These are phyloP conservation scores for Amiota communis DNA, from an alignment of 2,888 invertebrate species.

Conservation along the genomic window DNA sequence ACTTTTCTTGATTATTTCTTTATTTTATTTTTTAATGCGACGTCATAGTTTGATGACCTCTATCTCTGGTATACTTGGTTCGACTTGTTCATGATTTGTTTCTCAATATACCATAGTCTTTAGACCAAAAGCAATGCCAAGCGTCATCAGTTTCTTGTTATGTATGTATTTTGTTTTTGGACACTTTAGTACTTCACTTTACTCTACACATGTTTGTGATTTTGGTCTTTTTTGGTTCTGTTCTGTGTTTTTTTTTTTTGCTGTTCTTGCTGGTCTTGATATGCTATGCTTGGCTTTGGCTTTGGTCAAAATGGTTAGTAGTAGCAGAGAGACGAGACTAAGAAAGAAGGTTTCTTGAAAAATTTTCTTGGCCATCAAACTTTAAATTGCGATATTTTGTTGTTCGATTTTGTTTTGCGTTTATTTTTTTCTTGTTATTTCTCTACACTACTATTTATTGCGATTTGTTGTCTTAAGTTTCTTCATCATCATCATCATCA, in stretches of 20 bases:
- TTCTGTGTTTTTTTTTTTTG: constrained; percentile 1
- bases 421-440: no score
- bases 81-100: no score
- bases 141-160: constrained; percentile 60
- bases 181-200: not conserved
- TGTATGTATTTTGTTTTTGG: constrained; percentile 2
- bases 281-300: no score
- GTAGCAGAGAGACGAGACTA: no score
- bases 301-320: no score
- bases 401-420: constrained; percentile 29
- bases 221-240: not conserved
- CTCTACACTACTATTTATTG: no score
- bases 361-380: no score
- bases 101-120: no score
- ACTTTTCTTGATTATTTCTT: no score
- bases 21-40: constrained; percentile 35
- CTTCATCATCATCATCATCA: constrained; percentile 34
- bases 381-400: constrained; percentile 17
- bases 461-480: constrained; percentile 6
- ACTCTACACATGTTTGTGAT: not conserved
- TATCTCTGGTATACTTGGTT: constrained; percentile 14
- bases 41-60: constrained; percentile 68
- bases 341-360: no score
- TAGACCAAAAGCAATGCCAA: constrained; percentile 39
- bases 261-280: not conserved